These are phyloP conservation scores for Cetonia aurata DNA, from an alignment of 2,888 invertebrate species.

Conservation along the genomic window DNA sequence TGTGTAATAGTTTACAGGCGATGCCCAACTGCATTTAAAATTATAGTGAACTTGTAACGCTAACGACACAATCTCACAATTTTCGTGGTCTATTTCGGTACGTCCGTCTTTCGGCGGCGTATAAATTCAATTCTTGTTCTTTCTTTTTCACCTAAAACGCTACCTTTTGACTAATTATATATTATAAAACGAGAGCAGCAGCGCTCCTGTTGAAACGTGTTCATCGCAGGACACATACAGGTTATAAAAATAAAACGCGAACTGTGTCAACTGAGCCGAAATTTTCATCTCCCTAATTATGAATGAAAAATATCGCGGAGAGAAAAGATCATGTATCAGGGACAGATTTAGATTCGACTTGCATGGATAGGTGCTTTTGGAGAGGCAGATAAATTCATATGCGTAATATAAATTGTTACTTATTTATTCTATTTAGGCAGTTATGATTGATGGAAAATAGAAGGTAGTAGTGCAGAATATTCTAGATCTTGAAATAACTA, in stretches of 20 bases:
- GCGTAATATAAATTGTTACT: slow-evolving; percentile 7
- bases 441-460: not conserved
- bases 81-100: not conserved
- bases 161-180: slow-evolving; percentile 41
- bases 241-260: slow-evolving; percentile 44
- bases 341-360: slow-evolving; percentile 29
- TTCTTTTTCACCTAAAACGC: slow-evolving; percentile 21
- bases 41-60: slow-evolving; percentile 8
- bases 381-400: not conserved
- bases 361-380: slow-evolving; percentile 14
- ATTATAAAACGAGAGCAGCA: slow-evolving; percentile 42
- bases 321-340: slow-evolving; percentile 32
- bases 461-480: too few relatives aligned
- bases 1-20: slow-evolving; percentile 4
- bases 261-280: slow-evolving; percentile 43
- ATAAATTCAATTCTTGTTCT: slow-evolving; percentile 20
- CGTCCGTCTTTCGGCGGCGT: slow-evolving; percentile 25
- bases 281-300: slow-evolving; percentile 39
- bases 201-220: slow-evolving; percentile 35
- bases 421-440: not conserved
- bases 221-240: slow-evolving; percentile 16
- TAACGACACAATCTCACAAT: slow-evolving; percentile 6
- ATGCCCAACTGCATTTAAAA: not conserved
- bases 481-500: too few relatives aligned
- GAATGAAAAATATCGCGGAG: slow-evolving; percentile 39